Conservation (phyloP, 1,140 invertebrate species). For the Patella vulgata region DNA sequence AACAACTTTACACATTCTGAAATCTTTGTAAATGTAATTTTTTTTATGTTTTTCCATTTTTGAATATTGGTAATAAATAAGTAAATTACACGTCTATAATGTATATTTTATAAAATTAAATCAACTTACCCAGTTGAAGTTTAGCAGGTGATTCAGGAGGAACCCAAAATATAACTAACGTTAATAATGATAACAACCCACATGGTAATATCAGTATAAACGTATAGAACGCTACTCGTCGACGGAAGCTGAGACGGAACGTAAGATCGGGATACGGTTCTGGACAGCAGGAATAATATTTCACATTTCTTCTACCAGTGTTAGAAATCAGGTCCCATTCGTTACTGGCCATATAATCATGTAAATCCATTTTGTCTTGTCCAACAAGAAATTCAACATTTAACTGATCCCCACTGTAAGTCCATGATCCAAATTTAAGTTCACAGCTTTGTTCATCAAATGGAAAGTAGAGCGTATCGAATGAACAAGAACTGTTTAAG, state of each 20-base stretch:
- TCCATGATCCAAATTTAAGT: conserved; percentile 66
- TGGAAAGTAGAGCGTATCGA: conserved; percentile 72
- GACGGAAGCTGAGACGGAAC: conserved; percentile 55
- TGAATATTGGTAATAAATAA: no score
- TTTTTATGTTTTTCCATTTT: no score
- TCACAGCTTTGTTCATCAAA: conserved; percentile 63
- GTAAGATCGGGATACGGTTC: conserved; percentile 65
- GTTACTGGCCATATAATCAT: conserved; percentile 61
- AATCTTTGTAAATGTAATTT: no score
- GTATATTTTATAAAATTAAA: no score
- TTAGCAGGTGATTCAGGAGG: conserved; percentile 67
- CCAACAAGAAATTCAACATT: conserved; percentile 59
- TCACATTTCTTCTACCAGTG: conserved; percentile 45
- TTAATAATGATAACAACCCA: conserved; percentile 62
- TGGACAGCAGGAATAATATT: conserved; percentile 64
- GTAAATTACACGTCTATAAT: no score
- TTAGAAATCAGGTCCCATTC: conserved; percentile 64
- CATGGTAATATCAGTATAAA: conserved; percentile 66
- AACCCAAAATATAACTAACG: conserved; percentile 66
- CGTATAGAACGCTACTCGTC: conserved; percentile 65
- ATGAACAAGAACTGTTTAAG: conserved; percentile 92
- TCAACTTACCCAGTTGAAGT: conserved; percentile 63
- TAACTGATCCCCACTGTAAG: conserved; percentile 60
- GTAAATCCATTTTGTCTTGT: conserved; percentile 38
- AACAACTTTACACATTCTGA: no score